Evolutionary conservation across 2,888 invertebrate genomes (phyloP), one percentile per base, ranked within the genome.

Genomic region (Calliscelio sp.): DNA sequence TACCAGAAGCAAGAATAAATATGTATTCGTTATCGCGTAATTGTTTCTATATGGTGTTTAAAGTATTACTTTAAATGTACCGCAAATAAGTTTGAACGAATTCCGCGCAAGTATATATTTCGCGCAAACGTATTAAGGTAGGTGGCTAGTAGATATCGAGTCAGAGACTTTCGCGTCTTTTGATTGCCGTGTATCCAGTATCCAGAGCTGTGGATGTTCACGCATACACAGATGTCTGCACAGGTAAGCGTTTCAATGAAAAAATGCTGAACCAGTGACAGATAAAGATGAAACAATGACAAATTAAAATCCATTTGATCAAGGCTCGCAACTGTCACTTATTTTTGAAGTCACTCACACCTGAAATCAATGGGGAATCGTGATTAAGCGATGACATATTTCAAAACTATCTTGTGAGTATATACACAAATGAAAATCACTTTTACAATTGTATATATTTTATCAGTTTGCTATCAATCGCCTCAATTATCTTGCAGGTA

Each of bases 41-140:
- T n/a, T n/a, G n/a, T n/a, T n/a, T n/a, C n/a, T n/a, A n/a, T n/a
- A n/a, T n/a, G n/a, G n/a, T n/a, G n/a, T n/a, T n/a, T n/a, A n/a
- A n/a, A n/a, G n/a, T n/a, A n/a, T n/a, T n/a, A n/a, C n/a, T n/a
- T n/a, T n/a, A n/a, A n/a, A n/a, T n/a, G n/a, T n/a, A n/a, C n/a
- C n/a, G n/a, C n/a, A 59, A 53, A 11, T 25, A 18, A 73, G 18
- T 61, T 65, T 6, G 8, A 41, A 25, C 1, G 46, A 14, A 51
- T 59, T 61, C 14, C 28, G 68, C 61, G 53, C 78, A 79, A 32
- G 63, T 71, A 22, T 65, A n/a, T 2, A 38, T 57, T 55, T 46
- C 49, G 79, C 79, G 79, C 79, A 80, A 66, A 66, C 80, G 73
- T 73, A 49, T 44, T 51, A 38, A 59, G 63, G 66, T 38, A 41